phyloP scores from a whole-genome alignment of 37 sponge, comb jelly and placozoan species.

The Theonella swinhoei region DNA sequence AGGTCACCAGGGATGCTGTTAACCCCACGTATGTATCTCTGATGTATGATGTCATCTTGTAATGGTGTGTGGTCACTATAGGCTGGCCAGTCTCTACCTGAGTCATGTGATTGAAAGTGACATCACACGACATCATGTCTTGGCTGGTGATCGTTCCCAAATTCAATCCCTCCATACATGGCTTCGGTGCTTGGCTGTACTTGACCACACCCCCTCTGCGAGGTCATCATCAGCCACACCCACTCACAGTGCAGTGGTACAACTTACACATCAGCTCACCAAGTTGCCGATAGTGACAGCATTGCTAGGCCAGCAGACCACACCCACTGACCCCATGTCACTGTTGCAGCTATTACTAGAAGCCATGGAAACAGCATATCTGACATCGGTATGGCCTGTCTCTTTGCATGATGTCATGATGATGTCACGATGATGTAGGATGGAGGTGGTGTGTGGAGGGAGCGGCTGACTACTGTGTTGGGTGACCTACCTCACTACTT shows the following conservation, averaged over 20 bases:
- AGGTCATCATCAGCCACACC: too few species aligned
- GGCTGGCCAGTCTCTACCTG: slow-evolving; percentile 12
- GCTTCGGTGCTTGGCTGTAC: slow-evolving; percentile 32
- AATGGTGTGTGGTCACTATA: neutral
- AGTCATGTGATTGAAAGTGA: slow-evolving; percentile 18
- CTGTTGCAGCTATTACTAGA: neutral
- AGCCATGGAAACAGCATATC: neutral
- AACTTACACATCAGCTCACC: neutral
- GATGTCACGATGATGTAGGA: neutral
- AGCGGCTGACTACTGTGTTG: slow-evolving; percentile 6
- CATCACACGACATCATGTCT: neutral
- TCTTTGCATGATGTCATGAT: neutral
- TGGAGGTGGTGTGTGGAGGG: slow-evolving; percentile 7
- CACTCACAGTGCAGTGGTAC: neutral
- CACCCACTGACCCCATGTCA: neutral
- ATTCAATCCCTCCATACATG: slow-evolving; percentile 41
- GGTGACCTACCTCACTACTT: slow-evolving; percentile 30
- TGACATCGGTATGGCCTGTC: neutral
- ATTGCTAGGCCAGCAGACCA: neutral
- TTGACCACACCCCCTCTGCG: slow-evolving; percentile 36
- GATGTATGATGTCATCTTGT: neutral
- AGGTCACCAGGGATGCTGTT: slow-evolving; percentile 11
- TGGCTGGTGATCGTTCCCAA: slow-evolving; percentile 27
- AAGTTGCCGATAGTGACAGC: neutral
- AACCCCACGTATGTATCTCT: neutral